Conservation (phyloP, 2,113 vertebrate genomes). For the Picathartes gymnocephalus region DNA sequence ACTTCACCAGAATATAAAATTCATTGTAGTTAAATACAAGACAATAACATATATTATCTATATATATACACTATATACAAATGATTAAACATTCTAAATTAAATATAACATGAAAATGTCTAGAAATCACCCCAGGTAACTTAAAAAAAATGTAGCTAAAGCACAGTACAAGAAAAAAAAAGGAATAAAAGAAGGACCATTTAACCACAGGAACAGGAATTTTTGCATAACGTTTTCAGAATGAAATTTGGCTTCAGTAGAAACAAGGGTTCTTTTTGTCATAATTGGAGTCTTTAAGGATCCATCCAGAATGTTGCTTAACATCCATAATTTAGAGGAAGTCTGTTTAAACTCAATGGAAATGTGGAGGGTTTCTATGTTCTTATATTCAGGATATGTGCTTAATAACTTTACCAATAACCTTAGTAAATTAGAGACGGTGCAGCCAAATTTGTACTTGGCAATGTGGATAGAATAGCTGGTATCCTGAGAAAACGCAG, state of each 20-base stretch:
- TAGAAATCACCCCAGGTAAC: not conserved
- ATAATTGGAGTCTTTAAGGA: not conserved
- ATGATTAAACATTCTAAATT: not conserved
- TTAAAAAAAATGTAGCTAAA: not conserved
- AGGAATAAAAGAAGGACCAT: not conserved
- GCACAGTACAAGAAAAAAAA: not conserved
- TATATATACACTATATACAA: not conserved
- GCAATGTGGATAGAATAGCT: not conserved
- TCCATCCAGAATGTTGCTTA: not conserved
- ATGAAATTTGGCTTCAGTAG: not conserved
- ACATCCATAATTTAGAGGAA: not conserved
- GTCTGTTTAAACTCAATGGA: not conserved
- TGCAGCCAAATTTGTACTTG: not conserved
- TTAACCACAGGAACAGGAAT: not conserved
- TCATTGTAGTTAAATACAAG: not conserved
- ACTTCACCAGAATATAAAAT: not conserved
- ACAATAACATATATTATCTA: not conserved
- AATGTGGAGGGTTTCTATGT: not conserved
- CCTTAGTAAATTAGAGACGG: not conserved
- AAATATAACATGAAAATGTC: not conserved
- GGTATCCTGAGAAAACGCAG: not conserved
- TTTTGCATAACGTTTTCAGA: not conserved
- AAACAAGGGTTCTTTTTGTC: not conserved
- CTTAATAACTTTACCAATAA: not conserved
- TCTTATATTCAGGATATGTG: not conserved